Conservation (phyloP, 2,888 invertebrate species). For the Bimastos eiseni region DNA sequence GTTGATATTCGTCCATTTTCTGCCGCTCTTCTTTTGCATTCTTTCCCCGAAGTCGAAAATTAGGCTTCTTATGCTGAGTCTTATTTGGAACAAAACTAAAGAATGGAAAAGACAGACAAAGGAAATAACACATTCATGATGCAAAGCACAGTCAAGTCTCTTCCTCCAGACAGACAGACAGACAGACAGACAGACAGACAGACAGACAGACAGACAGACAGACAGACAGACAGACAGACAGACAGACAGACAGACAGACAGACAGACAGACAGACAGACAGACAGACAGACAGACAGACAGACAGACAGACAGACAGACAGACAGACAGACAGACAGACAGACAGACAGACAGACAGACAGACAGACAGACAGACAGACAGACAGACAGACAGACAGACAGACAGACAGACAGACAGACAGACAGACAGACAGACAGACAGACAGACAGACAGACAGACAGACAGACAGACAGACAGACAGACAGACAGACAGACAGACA, state of each 20-base stretch:
- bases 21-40: constrained; percentile 1
- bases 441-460: neutral
- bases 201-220: neutral
- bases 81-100: constrained; percentile 14
- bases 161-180: neutral
- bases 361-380: neutral
- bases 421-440: constrained; percentile 10
- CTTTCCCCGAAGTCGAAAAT: neutral
- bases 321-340: constrained; percentile 14
- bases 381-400: neutral
- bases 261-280: neutral
- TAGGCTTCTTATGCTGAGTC: neutral
- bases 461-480: neutral
- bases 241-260: neutral
- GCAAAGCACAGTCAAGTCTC: neutral
- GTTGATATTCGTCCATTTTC: constrained; percentile 14
- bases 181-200: constrained; percentile 14
- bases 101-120: neutral
- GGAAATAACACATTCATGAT: neutral
- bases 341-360: neutral
- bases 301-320: neutral
- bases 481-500: neutral
- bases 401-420: neutral
- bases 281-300: constrained; percentile 10
- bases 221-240: neutral